A percentile compares a stretch with the other conserved stretches of the same genome.
These are phyloP conservation scores for Trypoxylon attenuatum DNA, from an alignment of 2,888 invertebrate species.

Conservation along the genomic window DNA sequence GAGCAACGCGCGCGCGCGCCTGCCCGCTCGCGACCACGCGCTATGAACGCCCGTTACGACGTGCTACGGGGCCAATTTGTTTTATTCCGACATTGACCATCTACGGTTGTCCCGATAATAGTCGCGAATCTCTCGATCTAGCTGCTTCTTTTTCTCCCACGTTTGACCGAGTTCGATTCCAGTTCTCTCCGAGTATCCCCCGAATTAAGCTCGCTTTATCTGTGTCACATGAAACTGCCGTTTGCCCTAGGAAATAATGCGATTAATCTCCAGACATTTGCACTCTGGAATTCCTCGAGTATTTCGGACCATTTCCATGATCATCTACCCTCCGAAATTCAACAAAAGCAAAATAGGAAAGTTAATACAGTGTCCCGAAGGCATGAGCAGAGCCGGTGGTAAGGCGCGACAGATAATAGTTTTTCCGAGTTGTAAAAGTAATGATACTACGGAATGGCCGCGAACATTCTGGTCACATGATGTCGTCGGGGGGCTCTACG, in stretches of 20 bases:
- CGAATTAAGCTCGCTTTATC: too few species aligned
- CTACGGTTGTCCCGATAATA: slow-evolving; percentile 32
- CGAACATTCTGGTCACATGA: slow-evolving; percentile 44
- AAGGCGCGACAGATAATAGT: slow-evolving; percentile 35
- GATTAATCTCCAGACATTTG: too few species aligned
- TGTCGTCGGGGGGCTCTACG: slow-evolving; percentile 32
- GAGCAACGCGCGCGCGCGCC: slow-evolving; percentile 49
- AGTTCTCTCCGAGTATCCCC: too few species aligned
- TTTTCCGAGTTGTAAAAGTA: slow-evolving; percentile 50
- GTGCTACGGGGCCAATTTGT: slow-evolving; percentile 66
- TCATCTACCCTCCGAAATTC: neutral
- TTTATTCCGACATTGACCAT: slow-evolving; percentile 48
- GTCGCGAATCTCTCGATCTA: slow-evolving; percentile 3
- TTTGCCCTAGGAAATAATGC: too few species aligned
- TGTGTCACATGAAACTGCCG: too few species aligned
- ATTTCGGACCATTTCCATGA: too few species aligned
- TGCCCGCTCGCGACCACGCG: too few species aligned
- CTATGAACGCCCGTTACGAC: slow-evolving; percentile 63
- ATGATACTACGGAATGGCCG: slow-evolving; percentile 27
- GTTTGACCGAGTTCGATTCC: too few species aligned
- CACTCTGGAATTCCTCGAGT: too few species aligned
- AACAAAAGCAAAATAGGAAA: neutral
- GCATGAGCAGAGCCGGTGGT: neutral
- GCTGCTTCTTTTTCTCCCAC: too few species aligned
- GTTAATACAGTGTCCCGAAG: slow-evolving; percentile 6